Base-by-base conservation (phyloP, 2,797 vertebrate genomes). In the Meda fulgida region DNA sequence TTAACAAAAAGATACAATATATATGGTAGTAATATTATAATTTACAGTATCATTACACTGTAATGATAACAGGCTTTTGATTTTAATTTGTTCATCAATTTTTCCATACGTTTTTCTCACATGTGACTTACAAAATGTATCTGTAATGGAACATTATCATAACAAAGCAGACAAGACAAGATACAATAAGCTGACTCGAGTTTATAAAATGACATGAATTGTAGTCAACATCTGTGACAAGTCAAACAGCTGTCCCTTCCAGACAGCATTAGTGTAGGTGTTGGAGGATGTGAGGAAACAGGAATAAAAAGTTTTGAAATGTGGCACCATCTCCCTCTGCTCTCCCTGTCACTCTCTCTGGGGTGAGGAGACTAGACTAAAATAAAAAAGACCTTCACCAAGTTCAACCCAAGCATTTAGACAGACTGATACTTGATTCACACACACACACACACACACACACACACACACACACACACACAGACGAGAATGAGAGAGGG, bases 391-490 rank as follows among this genome's bases (percentile, higher is more conserved):
- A 77, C 43, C 51, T 58, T 77, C 26, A 60, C 46, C 75, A 71
- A 21, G 21, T 66, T 83, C 80, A 80, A 83, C 38, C 76, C 36
- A 72, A 83, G 26, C 29, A 18, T 88, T 89, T 85, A 51, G 80
- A 81, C 69, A 81, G 85, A 82, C 67, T 36, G 86, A 90, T 92
- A 90, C 91, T 60, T 83, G 90, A 92, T 86, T 92, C 88, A 90
- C 93, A 92, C 85, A n/a, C n/a, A n/a, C 53, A 58, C 53, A 58
- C 53, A 55, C 19, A 23, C 21, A 58, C 53, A 58, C 21, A n/a
- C 53, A 58, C 21, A 58, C 55, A 58, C 19, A n/a, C 7, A 8
- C 60, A 65, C 14, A 66, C 7, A 34, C 29, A 18, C 26, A 65
- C 14, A 18, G 16, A 66, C 36, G 26, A 60, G 58, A 26, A 60